phyloP scores from a whole-genome alignment of 2,113 vertebrate genomes.

The Muscicapa adusta region DNA sequence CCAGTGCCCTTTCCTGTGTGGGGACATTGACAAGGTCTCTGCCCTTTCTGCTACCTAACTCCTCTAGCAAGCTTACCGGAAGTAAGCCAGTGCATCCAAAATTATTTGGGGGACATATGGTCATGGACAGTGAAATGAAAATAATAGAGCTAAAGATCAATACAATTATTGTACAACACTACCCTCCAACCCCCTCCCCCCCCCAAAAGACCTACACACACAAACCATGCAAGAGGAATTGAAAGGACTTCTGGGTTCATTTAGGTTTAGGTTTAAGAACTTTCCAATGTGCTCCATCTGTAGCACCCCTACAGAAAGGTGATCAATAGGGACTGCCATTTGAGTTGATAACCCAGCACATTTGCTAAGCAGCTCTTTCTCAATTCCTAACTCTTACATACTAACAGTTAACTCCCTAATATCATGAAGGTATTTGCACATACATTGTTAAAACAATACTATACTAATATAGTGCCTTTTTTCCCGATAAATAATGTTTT shows the following conservation, averaged over 20 bases:
- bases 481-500: background rate
- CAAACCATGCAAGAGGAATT: background rate
- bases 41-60: background rate
- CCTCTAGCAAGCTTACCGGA: background rate
- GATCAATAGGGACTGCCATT: background rate
- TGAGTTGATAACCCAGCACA: accelerated
- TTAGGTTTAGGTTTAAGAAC: background rate
- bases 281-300: background rate
- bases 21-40: background rate
- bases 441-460: background rate
- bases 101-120: accelerated
- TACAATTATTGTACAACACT: background rate
- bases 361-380: background rate
- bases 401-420: background rate
- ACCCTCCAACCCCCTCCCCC: no score
- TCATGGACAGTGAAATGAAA: background rate
- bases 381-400: background rate
- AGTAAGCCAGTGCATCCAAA: background rate
- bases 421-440: background rate
- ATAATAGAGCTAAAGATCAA: background rate
- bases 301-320: background rate
- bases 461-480: background rate
- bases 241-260: background rate
- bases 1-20: accelerated
- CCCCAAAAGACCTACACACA: background rate